Base-by-base conservation (phyloP, 2,888 invertebrate species). In the Atethmia centrago region DNA sequence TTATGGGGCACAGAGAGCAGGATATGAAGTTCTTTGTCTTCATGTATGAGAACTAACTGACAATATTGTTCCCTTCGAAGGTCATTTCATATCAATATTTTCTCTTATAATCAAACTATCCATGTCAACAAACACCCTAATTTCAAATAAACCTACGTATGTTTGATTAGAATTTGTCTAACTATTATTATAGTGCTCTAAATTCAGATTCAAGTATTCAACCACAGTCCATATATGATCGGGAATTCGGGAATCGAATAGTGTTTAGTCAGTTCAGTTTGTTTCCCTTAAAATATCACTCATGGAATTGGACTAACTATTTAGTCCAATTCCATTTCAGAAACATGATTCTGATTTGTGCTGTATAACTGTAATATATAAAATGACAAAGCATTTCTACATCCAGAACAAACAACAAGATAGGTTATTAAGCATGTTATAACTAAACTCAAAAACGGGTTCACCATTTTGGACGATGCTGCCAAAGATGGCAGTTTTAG, bases 151-250 rank as follows among this genome's bases (percentile, higher is more conserved):
- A 67, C 4, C 4, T 36, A 36, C 7, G 36, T 42, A 8, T n/a
- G 10, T 53, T 45, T 31, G n/a, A 36, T 45, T 71, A 1, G 21
- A 10, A 19, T 5, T 4, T 21, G 2, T 4, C 69, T 7, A 42
- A 69, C 36, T 40, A 47, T 69, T 47, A 47, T 47, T 10, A 21
- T 12, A 69, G 40, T 40, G 25, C 28, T 47, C 16, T 16, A 40
- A 69, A 69, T 69, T 40, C 25, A 21, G 3, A 49, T 21, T 70
- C 9, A n/a, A 28, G 25, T 36, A 47, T 21, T 2, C n/a, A n/a
- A n/a, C 36, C 47, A 12, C 28, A 40, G 21, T 49, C 21, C 69
- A 70, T 28, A 25, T 69, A 28, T 69, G 36, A 3, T 69, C 21
- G 21, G 10, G 10, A 69, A 49, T 25, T 40, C 2, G 7, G 47